Conservation (phyloP, 2,888 invertebrate species). For the Pristionchus exspectatus region DNA sequence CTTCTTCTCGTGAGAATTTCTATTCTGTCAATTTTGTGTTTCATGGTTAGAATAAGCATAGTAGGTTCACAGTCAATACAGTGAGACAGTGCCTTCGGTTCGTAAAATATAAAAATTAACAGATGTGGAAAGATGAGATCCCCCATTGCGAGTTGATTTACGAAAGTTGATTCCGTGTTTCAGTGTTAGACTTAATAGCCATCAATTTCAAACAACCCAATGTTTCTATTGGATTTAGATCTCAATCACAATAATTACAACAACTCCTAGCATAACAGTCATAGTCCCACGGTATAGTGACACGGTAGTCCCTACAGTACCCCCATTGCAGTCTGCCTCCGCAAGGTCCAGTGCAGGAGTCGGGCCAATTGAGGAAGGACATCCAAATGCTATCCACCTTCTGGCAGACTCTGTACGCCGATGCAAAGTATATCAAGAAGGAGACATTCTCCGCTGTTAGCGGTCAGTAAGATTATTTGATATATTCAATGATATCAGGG, state of each 20-base stretch:
- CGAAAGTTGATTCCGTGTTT: too few species aligned
- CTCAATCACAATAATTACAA: neutral
- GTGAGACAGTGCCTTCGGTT: neutral
- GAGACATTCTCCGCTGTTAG: constrained; percentile 68
- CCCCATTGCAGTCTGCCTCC: constrained; percentile 81
- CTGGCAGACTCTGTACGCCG: constrained; percentile 92
- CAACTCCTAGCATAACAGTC: neutral
- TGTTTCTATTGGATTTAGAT: neutral
- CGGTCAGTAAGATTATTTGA: neutral
- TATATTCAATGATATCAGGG: too few species aligned
- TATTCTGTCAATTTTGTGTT: neutral
- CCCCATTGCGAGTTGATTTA: too few species aligned
- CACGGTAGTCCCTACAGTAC: neutral
- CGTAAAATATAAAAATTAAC: neutral
- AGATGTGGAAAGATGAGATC: too few species aligned
- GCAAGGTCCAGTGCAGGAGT: constrained; percentile 89
- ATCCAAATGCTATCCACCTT: constrained; percentile 91
- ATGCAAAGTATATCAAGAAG: constrained; percentile 81
- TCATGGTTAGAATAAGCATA: neutral
- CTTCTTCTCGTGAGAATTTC: constrained; percentile 84
- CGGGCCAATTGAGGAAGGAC: constrained; percentile 89
- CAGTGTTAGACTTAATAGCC: too few species aligned
- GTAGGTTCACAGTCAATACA: neutral
- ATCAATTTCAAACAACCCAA: too few species aligned
- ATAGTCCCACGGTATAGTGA: neutral